Evolutionary conservation across 2,888 invertebrate species (phyloP), one percentile per base, ranked within the genome.

Genomic region (Platerodrilus igneus): DNA sequence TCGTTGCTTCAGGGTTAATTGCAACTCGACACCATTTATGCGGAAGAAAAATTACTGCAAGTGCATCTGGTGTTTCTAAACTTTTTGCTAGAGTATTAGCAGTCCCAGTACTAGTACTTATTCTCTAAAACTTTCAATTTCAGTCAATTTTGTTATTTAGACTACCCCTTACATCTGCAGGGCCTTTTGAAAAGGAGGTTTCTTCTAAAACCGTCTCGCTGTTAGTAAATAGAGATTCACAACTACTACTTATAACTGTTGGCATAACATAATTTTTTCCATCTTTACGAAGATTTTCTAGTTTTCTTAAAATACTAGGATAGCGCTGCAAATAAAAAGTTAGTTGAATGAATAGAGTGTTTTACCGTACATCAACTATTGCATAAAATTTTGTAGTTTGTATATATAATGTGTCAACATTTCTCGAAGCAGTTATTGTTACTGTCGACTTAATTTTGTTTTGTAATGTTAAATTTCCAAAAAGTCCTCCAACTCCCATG

Each of bases 401-500:
- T 28, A 75, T 71, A 35, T 66, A 64, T 9, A 75, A 54, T 22
- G 73, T 59, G 51, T 75, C 74, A 34, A 72, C 70, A 51, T 75
- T 74, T 40, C 70, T 66, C 2, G 71, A 67, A 5, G 74, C 74
- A 1, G 68, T 55, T 1, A 73, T 64, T 37, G 70, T 73, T 2
- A 75, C 72, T 54, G 67, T 63, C 1, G 70, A 69, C 28, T 69
- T 54, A 47, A 69, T 70, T 53, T 63, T 69, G 1, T 57, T 49
- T 2, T 67, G 65, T 3, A 71, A 70, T 47, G 66, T 64, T 45
- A 75, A 72, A 42, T 74, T 75, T 2, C 74, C 75, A 46, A 74
- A 72, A 68, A 75, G 71, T 2, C 74, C 74, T 6, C 74, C 74
- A 1, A 71, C 70, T 1, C 73, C 74, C 71, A 75, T 72, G 47